These are phyloP conservation scores for Oncorhynchus clarkii DNA, from an alignment of 2,113 vertebrate genomes.

Conservation along the genomic window DNA sequence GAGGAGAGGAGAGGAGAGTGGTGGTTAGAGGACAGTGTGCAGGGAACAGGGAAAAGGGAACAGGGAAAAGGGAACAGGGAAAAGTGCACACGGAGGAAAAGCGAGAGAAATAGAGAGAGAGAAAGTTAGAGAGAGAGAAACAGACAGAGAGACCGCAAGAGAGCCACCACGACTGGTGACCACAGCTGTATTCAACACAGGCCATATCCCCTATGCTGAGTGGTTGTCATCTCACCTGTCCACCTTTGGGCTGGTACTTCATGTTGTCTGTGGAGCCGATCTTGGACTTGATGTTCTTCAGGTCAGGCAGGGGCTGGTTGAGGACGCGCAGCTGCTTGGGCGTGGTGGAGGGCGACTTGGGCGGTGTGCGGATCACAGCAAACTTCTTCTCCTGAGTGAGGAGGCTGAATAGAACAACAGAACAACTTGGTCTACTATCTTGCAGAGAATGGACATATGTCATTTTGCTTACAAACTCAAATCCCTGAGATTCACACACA, in stretches of 20 bases:
- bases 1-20: not conserved
- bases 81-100: not conserved
- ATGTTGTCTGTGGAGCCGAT: slow-evolving; percentile 91
- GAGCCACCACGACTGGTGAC: too few relatives aligned
- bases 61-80: not conserved
- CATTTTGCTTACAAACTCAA: too few relatives aligned
- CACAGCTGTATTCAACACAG: not conserved
- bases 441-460: too few relatives aligned
- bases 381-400: slow-evolving; percentile 87
- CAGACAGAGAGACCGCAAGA: not conserved
- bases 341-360: slow-evolving; percentile 89
- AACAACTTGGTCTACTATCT: too few relatives aligned
- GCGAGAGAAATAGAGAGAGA: not conserved
- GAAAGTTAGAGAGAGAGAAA: not conserved
- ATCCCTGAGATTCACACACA: too few relatives aligned
- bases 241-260: slow-evolving; percentile 92
- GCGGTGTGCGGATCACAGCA: slow-evolving; percentile 92
- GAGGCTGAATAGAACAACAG: slow-evolving; percentile 30
- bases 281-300: slow-evolving; percentile 94
- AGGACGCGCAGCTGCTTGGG: slow-evolving; percentile 89
- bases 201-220: not conserved
- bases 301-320: slow-evolving; percentile 90
- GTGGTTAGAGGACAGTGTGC: not conserved
- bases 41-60: not conserved
- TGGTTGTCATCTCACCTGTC: slow-evolving; percentile 79